phyloP scores from a whole-genome alignment of 2,113 vertebrate genomes.

The Zosterops hypoxanthus region DNA sequence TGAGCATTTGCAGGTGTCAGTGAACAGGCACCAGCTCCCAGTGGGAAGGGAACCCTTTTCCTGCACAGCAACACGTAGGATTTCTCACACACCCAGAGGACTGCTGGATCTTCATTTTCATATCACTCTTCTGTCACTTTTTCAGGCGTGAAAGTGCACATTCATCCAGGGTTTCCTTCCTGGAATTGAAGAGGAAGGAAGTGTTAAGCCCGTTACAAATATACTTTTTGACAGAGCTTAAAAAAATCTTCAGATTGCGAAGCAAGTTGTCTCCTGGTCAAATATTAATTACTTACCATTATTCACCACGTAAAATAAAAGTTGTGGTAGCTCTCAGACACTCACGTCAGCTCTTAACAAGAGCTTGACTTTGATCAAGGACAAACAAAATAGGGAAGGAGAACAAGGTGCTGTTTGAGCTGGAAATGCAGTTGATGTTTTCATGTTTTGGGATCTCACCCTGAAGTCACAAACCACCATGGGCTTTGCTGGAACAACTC shows the following conservation, averaged over 20 bases:
- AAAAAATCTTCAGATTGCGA: background rate
- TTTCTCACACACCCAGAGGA: background rate
- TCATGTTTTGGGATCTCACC: background rate
- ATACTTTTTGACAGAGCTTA: background rate
- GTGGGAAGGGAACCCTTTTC: background rate
- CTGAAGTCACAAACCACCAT: background rate
- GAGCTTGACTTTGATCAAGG: slow-evolving; percentile 6
- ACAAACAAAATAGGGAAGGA: background rate
- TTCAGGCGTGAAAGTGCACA: background rate
- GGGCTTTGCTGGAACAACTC: background rate
- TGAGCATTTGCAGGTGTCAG: background rate
- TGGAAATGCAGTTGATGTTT: background rate
- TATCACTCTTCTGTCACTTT: background rate
- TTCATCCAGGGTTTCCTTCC: background rate
- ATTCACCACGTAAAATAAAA: background rate
- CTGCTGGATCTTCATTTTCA: background rate
- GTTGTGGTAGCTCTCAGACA: background rate
- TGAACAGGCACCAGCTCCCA: background rate
- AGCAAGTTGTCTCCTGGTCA: background rate
- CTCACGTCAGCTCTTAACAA: background rate
- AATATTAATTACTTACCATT: background rate
- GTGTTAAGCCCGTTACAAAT: background rate
- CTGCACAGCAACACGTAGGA: fast-evolving
- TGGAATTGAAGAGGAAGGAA: background rate
- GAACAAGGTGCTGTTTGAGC: background rate